Conservation (phyloP, 2,113 vertebrate species). For the Podarcis cretensis region DNA sequence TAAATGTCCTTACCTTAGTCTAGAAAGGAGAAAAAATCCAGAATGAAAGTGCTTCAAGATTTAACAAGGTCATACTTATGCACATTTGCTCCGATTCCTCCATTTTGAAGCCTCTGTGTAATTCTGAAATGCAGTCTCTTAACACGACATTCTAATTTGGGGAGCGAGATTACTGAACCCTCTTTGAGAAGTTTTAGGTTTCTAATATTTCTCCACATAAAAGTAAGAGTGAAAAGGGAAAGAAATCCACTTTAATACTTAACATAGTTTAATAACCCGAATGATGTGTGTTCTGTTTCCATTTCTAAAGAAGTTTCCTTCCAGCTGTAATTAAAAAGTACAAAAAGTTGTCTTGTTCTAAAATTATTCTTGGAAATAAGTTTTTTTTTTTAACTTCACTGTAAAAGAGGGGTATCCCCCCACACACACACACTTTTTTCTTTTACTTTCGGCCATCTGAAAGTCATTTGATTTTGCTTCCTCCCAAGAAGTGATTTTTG, state of each 20-base stretch:
- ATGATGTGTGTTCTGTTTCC: slow-evolving; percentile 46
- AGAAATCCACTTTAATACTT: slow-evolving; percentile 62
- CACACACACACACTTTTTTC: neutral
- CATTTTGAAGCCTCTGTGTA: slow-evolving; percentile 30
- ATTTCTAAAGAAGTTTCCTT: slow-evolving; percentile 74
- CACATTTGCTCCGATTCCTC: slow-evolving; percentile 35
- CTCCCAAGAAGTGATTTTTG: slow-evolving; percentile 69
- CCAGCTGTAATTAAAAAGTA: slow-evolving; percentile 73
- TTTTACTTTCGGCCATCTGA: slow-evolving; percentile 66
- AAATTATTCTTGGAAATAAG: slow-evolving; percentile 75
- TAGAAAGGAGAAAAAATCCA: slow-evolving; percentile 34
- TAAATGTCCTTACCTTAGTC: slow-evolving; percentile 57
- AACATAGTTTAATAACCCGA: slow-evolving; percentile 69
- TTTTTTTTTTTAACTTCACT: slow-evolving; percentile 62
- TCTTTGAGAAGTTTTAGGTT: slow-evolving; percentile 69
- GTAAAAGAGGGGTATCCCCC: slow-evolving; percentile 54
- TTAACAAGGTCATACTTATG: slow-evolving; percentile 44
- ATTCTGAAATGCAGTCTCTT: slow-evolving; percentile 68
- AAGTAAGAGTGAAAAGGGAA: slow-evolving; percentile 66
- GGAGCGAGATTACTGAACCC: slow-evolving; percentile 69
- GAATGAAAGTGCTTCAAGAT: neutral
- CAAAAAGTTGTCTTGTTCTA: slow-evolving; percentile 70
- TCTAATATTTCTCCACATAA: slow-evolving; percentile 67
- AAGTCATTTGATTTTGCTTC: slow-evolving; percentile 63
- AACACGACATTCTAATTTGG: slow-evolving; percentile 69